Evolutionary conservation across 2,888 invertebrate species (phyloP).

Genomic region (Eubasilissa splendida): DNA sequence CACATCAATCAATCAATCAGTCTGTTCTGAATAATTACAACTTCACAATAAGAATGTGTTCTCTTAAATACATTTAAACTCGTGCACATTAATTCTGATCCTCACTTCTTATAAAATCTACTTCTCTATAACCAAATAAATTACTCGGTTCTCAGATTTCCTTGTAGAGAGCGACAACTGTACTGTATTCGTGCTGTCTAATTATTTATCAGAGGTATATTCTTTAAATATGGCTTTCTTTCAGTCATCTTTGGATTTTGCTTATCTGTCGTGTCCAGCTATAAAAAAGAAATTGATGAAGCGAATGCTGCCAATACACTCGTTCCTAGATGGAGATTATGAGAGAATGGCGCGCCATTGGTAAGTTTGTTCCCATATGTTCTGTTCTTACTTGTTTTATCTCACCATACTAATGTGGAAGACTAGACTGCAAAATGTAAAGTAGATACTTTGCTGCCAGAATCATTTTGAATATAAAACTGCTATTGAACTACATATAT

Average conservation of each 20-base stretch:
- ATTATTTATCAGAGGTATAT: background rate
- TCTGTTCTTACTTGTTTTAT: background rate
- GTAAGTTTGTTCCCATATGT: background rate
- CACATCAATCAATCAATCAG: too few species aligned
- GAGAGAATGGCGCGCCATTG: background rate
- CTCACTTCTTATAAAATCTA: background rate
- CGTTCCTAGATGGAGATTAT: background rate
- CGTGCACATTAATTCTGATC: background rate
- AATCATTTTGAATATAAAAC: background rate
- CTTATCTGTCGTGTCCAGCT: slow-evolving; percentile 18
- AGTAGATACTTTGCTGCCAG: background rate
- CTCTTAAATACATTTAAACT: background rate
- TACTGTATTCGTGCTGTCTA: too few species aligned
- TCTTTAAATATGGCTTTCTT: background rate
- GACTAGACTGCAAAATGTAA: background rate
- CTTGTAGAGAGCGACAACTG: too few species aligned
- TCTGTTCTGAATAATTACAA: too few species aligned
- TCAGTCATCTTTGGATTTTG: slow-evolving; percentile 10
- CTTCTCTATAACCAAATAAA: background rate
- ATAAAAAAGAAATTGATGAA: slow-evolving; percentile 3
- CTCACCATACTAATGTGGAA: background rate
- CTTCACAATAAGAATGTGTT: too few species aligned
- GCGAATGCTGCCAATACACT: background rate
- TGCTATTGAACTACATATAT: background rate
- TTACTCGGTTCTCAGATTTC: background rate